These are phyloP conservation scores for Noturus placidus DNA, from an alignment of 2,113 vertebrate species.

Conservation along the genomic window DNA sequence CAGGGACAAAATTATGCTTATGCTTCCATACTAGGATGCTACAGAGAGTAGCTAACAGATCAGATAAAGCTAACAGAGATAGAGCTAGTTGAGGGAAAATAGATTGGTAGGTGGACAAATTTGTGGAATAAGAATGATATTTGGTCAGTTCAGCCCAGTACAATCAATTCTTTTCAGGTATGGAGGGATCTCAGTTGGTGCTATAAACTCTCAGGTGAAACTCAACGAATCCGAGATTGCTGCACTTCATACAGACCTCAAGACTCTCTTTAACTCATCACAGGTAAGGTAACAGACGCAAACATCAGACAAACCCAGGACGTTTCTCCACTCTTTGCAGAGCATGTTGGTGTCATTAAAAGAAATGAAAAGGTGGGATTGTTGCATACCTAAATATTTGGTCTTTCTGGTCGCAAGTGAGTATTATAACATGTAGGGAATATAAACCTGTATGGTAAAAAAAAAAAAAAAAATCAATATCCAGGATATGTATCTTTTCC, in stretches of 20 bases:
- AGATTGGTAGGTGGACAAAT: not conserved
- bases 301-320: not conserved
- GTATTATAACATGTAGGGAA: not conserved
- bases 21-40: too few species aligned
- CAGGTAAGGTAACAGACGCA: slow-evolving; percentile 57
- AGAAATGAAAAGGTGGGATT: not conserved
- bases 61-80: not conserved
- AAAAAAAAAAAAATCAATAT: not conserved
- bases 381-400: not conserved
- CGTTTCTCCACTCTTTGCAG: not conserved
- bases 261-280: slow-evolving; percentile 52
- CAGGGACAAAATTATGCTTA: not conserved
- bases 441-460: not conserved
- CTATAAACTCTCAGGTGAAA: slow-evolving; percentile 70
- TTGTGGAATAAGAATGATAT: not conserved
- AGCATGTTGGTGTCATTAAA: not conserved
- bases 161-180: slow-evolving; percentile 59
- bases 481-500: too few species aligned
- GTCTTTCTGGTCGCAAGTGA: not conserved
- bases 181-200: slow-evolving; percentile 74
- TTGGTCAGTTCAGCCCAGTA: not conserved
- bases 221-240: slow-evolving; percentile 62
- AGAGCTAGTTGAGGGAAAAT: not conserved
- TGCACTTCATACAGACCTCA: slow-evolving; percentile 59
- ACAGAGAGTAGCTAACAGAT: not conserved